phyloP scores from a whole-genome alignment of 2,113 vertebrate genomes.

The Parus major region DNA sequence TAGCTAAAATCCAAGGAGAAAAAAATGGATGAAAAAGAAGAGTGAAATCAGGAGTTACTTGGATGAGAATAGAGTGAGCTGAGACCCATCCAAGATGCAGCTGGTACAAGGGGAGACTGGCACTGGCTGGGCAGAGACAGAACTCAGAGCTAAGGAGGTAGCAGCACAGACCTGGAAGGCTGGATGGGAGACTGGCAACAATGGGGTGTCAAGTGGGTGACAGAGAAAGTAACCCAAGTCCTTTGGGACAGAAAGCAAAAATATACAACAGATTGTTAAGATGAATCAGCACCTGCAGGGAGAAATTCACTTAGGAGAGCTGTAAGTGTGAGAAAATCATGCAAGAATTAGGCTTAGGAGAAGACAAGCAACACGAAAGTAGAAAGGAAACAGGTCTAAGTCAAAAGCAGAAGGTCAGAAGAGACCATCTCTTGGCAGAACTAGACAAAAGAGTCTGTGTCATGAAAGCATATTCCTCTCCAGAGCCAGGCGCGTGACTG shows the following conservation, averaged over 20 bases:
- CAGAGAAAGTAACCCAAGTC: not conserved
- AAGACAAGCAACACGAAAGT: not conserved
- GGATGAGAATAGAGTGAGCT: not conserved
- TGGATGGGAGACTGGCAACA: not conserved
- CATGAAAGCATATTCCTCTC: not conserved
- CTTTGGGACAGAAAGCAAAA: not conserved
- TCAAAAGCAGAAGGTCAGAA: not conserved
- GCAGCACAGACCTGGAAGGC: not conserved
- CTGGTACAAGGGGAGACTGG: not conserved
- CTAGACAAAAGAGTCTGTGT: not conserved
- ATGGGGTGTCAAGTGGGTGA: rapidly evolving
- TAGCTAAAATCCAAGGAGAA: not conserved
- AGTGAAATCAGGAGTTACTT: not conserved
- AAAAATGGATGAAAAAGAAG: not conserved
- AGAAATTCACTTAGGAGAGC: not conserved
- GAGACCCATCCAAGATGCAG: not conserved
- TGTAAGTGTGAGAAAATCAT: not conserved
- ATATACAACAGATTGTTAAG: not conserved
- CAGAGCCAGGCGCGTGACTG: not conserved
- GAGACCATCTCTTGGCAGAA: not conserved
- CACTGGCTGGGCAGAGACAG: not conserved
- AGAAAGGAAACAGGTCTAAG: not conserved
- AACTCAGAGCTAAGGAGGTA: not conserved
- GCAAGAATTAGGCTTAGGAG: not conserved
- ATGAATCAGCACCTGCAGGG: not conserved